Evolutionary conservation across 2,113 vertebrate species (phyloP), one percentile per base, ranked within the genome.

Genomic region (Lepisosteus osseus): DNA sequence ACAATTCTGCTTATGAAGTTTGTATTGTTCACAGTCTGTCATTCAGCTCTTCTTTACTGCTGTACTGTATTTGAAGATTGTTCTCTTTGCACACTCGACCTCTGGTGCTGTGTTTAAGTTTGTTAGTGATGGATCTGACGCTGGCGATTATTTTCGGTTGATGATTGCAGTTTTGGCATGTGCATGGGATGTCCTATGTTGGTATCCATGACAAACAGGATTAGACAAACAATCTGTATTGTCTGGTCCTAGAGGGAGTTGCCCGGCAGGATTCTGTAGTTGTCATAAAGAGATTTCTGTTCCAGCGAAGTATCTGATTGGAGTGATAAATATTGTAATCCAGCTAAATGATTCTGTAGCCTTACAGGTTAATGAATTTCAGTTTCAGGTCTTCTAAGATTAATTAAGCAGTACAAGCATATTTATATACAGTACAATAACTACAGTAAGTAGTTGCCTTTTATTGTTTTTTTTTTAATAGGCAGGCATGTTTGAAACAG

Each of bases 121-220:
- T 61, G 79, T 56, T 75, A 68, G 42, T 70, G 63, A 73, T 67
- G 76, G 67, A 63, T 59, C 74, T 71, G 65, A 45, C 71, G 54
- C 72, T 73, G 63, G 67, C 75, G 74, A 85, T 66, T 70, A 29
- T 29, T 29, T 29, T 29, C 2, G 29, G 6, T 6, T 41, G 42
- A 71, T 83, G 81, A 78, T 85, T 81, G 75, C 65, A 66, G 1
- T 61, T 44, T 75, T 55, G 44, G 51, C 55, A 47, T 45, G 59
- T 17, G 68, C 68, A 76, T 68, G 61, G 72, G 74, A 71, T 64
- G 79, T 61, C 47, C 75, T 47, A 2, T 66, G 61, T 47, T 54
- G 54, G 47, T 43, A 66, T 47, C 61, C 42, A 29, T 69, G 61
- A 69, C 40, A 71, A 15, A 45, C 54, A 51, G 76, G 76, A 63